Percentiles rank a stretch among this genome's conserved stretches.
These are phyloP conservation scores for Cossypha polioptera DNA, from an alignment of 2,797 vertebrate genomes.

Conservation along the genomic window DNA sequence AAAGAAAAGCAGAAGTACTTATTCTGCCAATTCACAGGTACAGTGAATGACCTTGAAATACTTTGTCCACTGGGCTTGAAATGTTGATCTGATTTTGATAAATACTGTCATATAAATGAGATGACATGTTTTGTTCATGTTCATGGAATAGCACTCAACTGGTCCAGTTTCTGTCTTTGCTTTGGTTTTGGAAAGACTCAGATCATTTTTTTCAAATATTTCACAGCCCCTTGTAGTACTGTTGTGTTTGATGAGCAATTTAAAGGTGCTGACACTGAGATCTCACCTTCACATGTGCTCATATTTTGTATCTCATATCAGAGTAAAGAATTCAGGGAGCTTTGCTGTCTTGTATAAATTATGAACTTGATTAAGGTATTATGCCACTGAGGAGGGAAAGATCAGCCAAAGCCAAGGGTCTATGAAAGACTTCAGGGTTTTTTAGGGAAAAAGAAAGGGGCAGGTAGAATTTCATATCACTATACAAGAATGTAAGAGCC, in stretches of 20 bases:
- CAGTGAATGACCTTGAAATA: conserved; percentile 22
- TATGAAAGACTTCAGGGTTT: background rate
- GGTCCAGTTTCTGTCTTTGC: background rate
- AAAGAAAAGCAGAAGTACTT: background rate
- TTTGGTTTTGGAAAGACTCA: conserved; percentile 18
- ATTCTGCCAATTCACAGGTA: background rate
- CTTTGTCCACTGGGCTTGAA: background rate
- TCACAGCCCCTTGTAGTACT: background rate
- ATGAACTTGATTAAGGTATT: background rate
- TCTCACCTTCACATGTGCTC: background rate
- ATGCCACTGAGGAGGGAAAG: background rate
- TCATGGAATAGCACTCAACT: background rate
- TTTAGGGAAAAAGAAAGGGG: background rate
- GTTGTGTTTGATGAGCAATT: background rate
- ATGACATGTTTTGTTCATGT: background rate
- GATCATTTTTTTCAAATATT: background rate
- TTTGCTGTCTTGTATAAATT: background rate
- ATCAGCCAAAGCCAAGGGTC: background rate
- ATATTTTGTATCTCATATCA: background rate
- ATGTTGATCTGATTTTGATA: background rate
- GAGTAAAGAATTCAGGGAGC: background rate
- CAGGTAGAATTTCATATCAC: background rate
- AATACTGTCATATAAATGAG: background rate
- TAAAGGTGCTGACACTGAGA: background rate
- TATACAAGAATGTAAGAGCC: accelerated